Evolutionary conservation across 1,140 invertebrate species (phyloP), one percentile per base, ranked within the genome.

Genomic region (Cyrtorhinus lividipennis): DNA sequence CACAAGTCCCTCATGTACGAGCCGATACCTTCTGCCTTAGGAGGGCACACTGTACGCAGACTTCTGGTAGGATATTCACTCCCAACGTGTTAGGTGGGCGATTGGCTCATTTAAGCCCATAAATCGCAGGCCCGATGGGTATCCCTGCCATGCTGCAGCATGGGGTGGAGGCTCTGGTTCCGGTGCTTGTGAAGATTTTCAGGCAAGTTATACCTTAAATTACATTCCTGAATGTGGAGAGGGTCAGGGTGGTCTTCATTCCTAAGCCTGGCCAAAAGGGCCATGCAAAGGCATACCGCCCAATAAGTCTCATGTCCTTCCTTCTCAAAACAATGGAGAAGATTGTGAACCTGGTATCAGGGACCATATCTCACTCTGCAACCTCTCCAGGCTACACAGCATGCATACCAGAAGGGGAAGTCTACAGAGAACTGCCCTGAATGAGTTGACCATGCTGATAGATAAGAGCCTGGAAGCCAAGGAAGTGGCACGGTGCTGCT

Each of bases 91-190:
- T 1, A 23, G 62, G 63, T 68, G 65, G 65, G 65, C 67, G 8
- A 59, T 67, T 10, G 61, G 60, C 23, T 57, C 62, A 27, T 69
- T 69, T 56, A 59, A 62, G 12, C 65, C 66, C 12, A 65, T 64
- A 64, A 69, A 45, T 45, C 65, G 45, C 65, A 20, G 66, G 66
- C 1, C 24, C 48, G 69, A 70, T 30, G 65, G 66, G 0, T 2
- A 66, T 53, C 58, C 67, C 65, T 1, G 64, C 24, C 0, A 48
- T 68, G 0, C 24, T 69, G 12, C 64, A 68, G 48, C 58, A 64
- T 56, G 58, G 65, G 10, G 12, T 23, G 25, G 64, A 66, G 30
- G 2, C 20, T 3, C 15, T 57, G 15, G 13, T 24, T 57, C n/a
- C 18, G 20, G 18, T 10, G 8, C 56, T 57, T 22, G 15, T 13